Base-by-base conservation (phyloP, 2,888 invertebrate genomes). In the Hyalella azteca region DNA sequence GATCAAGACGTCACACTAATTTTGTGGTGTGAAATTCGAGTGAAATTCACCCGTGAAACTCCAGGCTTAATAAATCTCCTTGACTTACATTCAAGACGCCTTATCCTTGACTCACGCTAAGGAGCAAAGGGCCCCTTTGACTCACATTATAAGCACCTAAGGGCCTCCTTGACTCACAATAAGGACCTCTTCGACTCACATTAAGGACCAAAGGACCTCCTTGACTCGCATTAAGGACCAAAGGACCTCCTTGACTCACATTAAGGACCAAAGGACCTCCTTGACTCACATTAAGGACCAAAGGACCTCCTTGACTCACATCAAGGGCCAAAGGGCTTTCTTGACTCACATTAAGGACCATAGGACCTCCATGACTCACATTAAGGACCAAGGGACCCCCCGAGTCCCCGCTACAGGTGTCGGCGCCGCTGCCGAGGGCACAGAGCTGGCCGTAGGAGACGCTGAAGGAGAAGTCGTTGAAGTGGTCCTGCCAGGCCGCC, bases 381-480 rank as follows among this genome's bases (percentile, higher is more conserved):
- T 77, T 40, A 3, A 79, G n/a, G 15, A 73, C 26, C 22, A 81
- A 73, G 9, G 81, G 81, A 19, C 81, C 81, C 32, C 81, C 81
- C 5, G 81, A 81, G 66, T 81, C 81, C 5, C 81, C 81, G 26
- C 22, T 77, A 54, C 81, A 81, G 48, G 81, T 81, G 77, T 81
- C 81, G 41, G 77, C 77, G 26, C 54, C 73, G 3, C 26, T 26
- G 48, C 15, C 50, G 29, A 59, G n/a, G 40, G 81, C 79, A 39
- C 81, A 81, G 11, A 79, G 19, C 77, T 81, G 81, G 22, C 73
- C 60, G 29, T 36, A 41, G 5, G 54, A 36, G 50, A 78, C 29
- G 13, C 19, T n/a, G 78, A 54, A 78, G 22, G 11, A 29, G 9
- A 11, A 3, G 54, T 66, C 78, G 26, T 15, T 3, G 50, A 49